phyloP scores from a whole-genome alignment of 2,888 invertebrate species.

The Erebia ligea region DNA sequence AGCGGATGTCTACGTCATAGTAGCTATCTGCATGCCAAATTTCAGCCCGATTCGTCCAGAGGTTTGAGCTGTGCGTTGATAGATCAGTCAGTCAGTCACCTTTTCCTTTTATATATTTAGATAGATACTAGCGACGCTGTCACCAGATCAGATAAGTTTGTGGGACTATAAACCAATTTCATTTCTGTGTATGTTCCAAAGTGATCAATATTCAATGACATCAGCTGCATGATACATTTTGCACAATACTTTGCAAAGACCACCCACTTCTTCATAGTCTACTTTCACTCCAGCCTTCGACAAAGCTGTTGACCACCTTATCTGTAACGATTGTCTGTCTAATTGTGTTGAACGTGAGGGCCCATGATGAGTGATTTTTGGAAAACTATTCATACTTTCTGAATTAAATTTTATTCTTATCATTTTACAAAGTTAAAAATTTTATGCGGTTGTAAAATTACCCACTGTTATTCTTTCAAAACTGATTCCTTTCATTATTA shows the following conservation, averaged over 20 bases:
- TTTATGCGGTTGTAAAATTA: not conserved
- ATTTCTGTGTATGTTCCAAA: no score
- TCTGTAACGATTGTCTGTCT: constrained; percentile 35
- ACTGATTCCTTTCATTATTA: not conserved
- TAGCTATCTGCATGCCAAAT: no score
- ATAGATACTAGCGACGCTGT: no score
- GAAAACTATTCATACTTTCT: constrained; percentile 4
- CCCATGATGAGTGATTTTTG: constrained; percentile 2
- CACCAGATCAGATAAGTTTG: no score
- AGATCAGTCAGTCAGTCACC: no score
- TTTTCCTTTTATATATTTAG: no score
- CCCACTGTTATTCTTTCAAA: not conserved
- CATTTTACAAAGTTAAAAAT: not conserved
- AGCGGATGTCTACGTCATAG: no score
- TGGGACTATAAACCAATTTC: no score
- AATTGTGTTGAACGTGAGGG: constrained; percentile 27
- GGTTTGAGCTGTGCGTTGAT: no score
- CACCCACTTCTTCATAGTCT: constrained; percentile 49
- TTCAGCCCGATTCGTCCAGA: no score
- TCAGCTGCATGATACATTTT: constrained; percentile 53
- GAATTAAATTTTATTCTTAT: constrained; percentile 4
- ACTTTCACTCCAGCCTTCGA: constrained; percentile 31
- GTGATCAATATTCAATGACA: constrained; percentile 46
- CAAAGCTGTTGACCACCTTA: constrained; percentile 43
- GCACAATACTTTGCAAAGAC: constrained; percentile 54